Conservation (phyloP, 2,797 vertebrate species). For the Capromys pilorides region DNA sequence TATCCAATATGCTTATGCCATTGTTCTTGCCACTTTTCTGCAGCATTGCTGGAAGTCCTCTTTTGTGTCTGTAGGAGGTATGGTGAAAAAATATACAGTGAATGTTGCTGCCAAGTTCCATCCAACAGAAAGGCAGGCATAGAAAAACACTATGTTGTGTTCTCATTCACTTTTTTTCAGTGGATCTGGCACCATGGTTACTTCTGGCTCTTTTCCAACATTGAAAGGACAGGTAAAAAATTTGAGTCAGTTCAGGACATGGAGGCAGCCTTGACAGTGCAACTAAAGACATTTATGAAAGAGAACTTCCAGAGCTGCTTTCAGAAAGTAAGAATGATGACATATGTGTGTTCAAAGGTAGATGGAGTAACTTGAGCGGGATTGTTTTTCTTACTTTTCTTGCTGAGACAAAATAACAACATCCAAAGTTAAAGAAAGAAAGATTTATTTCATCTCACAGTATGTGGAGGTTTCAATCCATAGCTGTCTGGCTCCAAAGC, state of each 20-base stretch:
- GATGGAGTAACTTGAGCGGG: background rate
- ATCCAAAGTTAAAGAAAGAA: background rate
- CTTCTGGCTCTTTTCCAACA: background rate
- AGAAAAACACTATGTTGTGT: background rate
- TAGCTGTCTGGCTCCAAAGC: background rate
- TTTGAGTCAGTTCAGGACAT: background rate
- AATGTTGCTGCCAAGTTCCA: background rate
- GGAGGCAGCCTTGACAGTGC: background rate
- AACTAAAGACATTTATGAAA: background rate
- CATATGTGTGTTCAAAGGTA: background rate
- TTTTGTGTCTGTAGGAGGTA: background rate
- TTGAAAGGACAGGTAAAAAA: background rate
- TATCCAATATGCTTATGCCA: background rate
- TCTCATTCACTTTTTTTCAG: background rate
- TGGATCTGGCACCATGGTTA: background rate
- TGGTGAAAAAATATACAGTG: background rate
- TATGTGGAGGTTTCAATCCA: background rate
- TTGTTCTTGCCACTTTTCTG: background rate
- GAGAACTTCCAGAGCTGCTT: background rate
- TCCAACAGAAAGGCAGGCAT: background rate
- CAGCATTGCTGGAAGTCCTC: background rate
- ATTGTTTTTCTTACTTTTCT: background rate
- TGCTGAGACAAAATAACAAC: background rate
- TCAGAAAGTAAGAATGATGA: background rate
- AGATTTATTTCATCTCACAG: background rate